phyloP scores from a whole-genome alignment of 1,140 invertebrate species.

The Drosophila carrolli region DNA sequence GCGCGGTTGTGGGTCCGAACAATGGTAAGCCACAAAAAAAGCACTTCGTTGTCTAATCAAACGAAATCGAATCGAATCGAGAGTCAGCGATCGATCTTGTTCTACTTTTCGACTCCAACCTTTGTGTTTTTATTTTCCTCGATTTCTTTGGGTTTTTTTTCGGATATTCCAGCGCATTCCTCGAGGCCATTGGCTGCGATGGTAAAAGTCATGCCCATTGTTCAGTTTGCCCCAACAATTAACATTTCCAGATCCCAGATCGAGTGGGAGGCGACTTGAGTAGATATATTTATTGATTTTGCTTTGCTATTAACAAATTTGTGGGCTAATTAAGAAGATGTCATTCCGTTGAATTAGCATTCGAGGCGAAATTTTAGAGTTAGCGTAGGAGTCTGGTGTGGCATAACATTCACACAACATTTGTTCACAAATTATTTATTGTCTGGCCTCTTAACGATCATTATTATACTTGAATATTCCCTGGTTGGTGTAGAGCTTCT shows the following conservation, averaged over 20 bases:
- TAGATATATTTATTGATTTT: constrained; percentile 43
- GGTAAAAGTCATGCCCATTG: constrained; percentile 58
- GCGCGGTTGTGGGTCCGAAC: constrained; percentile 21
- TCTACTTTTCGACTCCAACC: constrained; percentile 52
- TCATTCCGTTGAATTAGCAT: constrained; percentile 40
- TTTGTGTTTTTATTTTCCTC: constrained; percentile 42
- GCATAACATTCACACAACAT: constrained; percentile 29
- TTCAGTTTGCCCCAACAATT: constrained; percentile 46
- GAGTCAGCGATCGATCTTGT: constrained; percentile 62
- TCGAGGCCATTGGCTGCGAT: constrained; percentile 33
- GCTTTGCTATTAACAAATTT: constrained; percentile 46
- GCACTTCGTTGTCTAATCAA: constrained; percentile 46
- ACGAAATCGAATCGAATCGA: constrained; percentile 41
- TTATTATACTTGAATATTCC: constrained; percentile 29
- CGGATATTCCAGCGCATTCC: constrained; percentile 35
- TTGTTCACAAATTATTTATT: constrained; percentile 34
- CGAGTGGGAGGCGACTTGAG: constrained; percentile 22
- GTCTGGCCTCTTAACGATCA: constrained; percentile 33
- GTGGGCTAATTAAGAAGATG: constrained; percentile 47
- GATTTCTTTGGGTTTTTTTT: constrained; percentile 36
- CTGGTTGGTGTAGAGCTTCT: constrained; percentile 21
- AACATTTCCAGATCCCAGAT: constrained; percentile 18
- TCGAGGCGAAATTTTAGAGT: constrained; percentile 37
- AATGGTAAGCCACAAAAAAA: constrained; percentile 28
- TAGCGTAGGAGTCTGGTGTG: constrained; percentile 36